phyloP scores from a whole-genome alignment of 2,797 vertebrate species.

The Enteromius paludinosus region DNA sequence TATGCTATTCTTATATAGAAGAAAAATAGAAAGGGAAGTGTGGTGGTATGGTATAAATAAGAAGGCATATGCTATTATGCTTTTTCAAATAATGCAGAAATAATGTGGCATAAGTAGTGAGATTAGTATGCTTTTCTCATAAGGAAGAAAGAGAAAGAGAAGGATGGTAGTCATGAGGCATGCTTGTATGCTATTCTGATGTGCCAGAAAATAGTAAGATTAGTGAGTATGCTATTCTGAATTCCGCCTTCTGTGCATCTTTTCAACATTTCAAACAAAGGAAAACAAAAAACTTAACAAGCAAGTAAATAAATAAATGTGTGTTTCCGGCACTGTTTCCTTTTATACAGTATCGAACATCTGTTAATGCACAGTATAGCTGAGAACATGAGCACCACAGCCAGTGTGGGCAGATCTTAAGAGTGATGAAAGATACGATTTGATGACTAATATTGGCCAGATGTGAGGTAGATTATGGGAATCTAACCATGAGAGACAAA shows the following conservation, averaged over 20 bases:
- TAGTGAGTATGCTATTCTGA: neutral
- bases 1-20: neutral
- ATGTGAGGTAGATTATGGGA: conserved; percentile 39
- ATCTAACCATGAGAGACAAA: conserved; percentile 35
- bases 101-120: neutral
- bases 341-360: neutral
- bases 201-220: neutral
- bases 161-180: neutral
- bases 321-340: neutral
- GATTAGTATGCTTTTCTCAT: neutral
- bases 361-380: conserved; percentile 28
- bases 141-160: neutral
- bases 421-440: conserved; percentile 35
- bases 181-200: neutral
- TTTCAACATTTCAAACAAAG: neutral
- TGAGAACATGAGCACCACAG: conserved; percentile 30
- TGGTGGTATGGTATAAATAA: neutral
- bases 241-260: neutral
- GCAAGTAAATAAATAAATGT: neutral
- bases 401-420: conserved; percentile 32
- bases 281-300: neutral
- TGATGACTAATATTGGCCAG: conserved; percentile 38
- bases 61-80: neutral
- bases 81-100: neutral
- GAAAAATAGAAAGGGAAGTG: neutral